Evolutionary conservation across 2,888 invertebrate species (phyloP), one percentile per base, ranked within the genome.

Genomic region (Sminthurinus aureus): DNA sequence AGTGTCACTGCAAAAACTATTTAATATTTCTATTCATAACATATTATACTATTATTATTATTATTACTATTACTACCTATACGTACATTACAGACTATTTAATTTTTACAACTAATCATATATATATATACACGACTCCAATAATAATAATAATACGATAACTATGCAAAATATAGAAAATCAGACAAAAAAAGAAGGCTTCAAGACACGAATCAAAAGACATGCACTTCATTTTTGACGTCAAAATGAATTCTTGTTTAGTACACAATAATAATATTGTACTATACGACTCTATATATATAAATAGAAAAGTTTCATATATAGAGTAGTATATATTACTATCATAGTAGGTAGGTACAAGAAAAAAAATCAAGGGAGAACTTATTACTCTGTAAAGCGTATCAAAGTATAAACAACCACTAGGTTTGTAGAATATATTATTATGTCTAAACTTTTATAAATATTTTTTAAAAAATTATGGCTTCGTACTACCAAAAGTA

Each of bases 401-500:
- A 85, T 85, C 83, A 85, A 85, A 85, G 85, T 85, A 85, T 85
- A 85, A 85, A 85, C 79, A 74, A 83, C 84, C 83, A 83, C 81
- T 83, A 83, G 81, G 82, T 79, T 38, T 38, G 38, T 38, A 38
- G 1, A 38, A 38, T 38, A 38, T 38, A 38, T 38, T 38, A 38
- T 38, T 38, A 38, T 38, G 6, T 38, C 1, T 38, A 38, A 38
- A 38, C 38, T 38, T 38, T 6, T 38, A 38, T 38, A 38, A 38
- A 38, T 38, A 38, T 38, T 81, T 81, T 64, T 83, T 83, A 83
- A 83, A 84, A 84, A 84, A 84, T 84, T 84, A 83, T 83, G 80
- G 83, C 83, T 73, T 82, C 78, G 83, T 83, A 83, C 78, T 78
- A 73, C 77, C 77, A 82, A 78, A 83, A 67, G 77, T 83, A 83